Evolutionary conservation across 2,888 invertebrate genomes (phyloP).

Genomic region (Acronicta aceris): DNA sequence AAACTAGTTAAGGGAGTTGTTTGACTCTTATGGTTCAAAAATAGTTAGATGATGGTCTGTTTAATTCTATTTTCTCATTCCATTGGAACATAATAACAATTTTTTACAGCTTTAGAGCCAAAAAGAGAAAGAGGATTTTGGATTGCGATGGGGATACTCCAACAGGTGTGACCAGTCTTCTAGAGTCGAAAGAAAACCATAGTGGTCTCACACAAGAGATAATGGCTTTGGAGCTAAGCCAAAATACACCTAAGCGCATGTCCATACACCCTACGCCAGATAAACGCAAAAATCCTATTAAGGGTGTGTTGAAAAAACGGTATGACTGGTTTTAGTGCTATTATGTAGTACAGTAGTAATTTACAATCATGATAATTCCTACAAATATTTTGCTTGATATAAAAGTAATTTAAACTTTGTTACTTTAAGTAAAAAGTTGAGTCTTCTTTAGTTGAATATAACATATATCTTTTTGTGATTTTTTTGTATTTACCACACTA

Average conservation of each 20-base stretch:
- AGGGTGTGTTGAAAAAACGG: constrained; percentile 90
- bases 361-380: no score
- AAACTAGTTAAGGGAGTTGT: no score
- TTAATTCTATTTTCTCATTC: no score
- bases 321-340: constrained; percentile 44
- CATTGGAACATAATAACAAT: not conserved
- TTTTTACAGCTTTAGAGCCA: constrained; percentile 82
- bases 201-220: constrained; percentile 93
- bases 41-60: no score
- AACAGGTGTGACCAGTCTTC: constrained; percentile 79
- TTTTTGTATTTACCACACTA: no score
- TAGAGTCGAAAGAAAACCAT: constrained; percentile 82
- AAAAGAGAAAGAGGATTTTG: constrained; percentile 90
- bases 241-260: constrained; percentile 91
- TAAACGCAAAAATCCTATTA: constrained; percentile 86
- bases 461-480: not conserved
- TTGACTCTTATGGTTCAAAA: no score
- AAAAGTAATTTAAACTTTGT: no score
- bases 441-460: not conserved
- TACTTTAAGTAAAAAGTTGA: no score
- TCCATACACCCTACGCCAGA: constrained; percentile 86
- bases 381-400: no score
- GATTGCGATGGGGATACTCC: constrained; percentile 84
- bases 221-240: constrained; percentile 90
- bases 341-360: no score